phyloP scores from a whole-genome alignment of 2,113 vertebrate genomes.

The Lepus americanus region DNA sequence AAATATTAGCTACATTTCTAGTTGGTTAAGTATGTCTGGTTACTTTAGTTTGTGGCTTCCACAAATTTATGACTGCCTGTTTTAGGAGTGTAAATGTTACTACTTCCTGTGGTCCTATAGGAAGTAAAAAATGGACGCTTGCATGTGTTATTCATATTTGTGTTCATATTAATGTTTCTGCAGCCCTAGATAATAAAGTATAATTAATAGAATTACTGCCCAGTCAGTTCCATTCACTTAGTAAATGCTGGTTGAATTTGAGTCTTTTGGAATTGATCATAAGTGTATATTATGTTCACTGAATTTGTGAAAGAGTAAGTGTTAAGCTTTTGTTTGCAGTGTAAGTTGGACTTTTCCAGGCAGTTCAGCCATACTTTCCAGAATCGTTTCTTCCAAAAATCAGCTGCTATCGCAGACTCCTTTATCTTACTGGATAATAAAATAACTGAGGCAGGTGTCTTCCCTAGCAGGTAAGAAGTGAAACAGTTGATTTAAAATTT shows the following conservation, averaged over 20 bases:
- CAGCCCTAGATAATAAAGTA: conserved; percentile 36
- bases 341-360: neutral
- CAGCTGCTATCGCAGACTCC: neutral
- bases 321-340: conserved; percentile 15
- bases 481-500: conserved; percentile 7
- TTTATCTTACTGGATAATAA: neutral
- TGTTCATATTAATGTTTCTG: neutral
- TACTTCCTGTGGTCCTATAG: neutral
- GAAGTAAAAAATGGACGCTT: neutral
- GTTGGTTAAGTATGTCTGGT: neutral
- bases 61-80: neutral
- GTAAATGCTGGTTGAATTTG: neutral
- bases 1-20: neutral
- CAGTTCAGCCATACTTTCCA: neutral
- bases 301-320: neutral
- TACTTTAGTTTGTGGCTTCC: conserved; percentile 21
- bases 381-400: neutral
- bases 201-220: neutral
- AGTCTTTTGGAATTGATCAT: neutral
- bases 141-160: neutral
- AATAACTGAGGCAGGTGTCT: neutral
- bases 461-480: neutral
- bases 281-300: neutral
- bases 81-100: neutral
- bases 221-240: neutral